Percentiles rank a stretch among this genome's conserved stretches.
Evolutionary conservation across 2,888 invertebrate genomes (phyloP).

Genomic region (Ormyrus nitidulus): DNA sequence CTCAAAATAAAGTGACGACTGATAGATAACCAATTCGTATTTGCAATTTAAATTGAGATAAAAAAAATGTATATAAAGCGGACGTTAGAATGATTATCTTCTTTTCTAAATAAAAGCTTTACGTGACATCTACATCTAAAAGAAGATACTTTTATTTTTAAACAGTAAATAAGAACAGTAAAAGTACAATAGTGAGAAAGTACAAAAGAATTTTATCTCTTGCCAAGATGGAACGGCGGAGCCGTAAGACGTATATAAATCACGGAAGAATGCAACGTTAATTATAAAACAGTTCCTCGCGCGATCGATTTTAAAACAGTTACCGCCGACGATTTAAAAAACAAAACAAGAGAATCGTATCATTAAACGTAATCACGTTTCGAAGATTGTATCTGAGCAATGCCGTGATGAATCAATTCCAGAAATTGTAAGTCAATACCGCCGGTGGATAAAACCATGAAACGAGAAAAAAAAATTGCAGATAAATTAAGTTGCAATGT

Average conservation of each 20-base stretch:
- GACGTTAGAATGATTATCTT: too few relatives aligned
- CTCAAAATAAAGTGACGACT: too few relatives aligned
- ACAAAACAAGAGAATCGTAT: neutral
- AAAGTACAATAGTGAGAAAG: neutral
- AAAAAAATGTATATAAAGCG: too few relatives aligned
- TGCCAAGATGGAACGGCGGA: neutral
- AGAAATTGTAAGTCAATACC: conserved; percentile 3
- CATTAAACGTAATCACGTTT: neutral
- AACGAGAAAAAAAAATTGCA: too few relatives aligned
- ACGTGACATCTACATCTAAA: too few relatives aligned
- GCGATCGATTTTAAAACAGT: conserved; percentile 4
- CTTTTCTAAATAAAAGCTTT: too few relatives aligned
- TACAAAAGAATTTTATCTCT: neutral
- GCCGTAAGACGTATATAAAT: neutral
- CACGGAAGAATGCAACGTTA: neutral
- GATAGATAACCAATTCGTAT: too few relatives aligned
- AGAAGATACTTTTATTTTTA: neutral
- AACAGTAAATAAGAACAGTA: neutral
- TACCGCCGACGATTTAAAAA: neutral
- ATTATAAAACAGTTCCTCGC: neutral
- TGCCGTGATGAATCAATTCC: conserved; percentile 19
- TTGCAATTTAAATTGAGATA: too few relatives aligned
- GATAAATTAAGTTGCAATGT: too few relatives aligned
- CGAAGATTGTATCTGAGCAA: neutral
- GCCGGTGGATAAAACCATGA: too few relatives aligned